Evolutionary conservation across 2,797 vertebrate genomes (phyloP), one percentile per base, ranked within the genome.

Genomic region (Nasua narica): DNA sequence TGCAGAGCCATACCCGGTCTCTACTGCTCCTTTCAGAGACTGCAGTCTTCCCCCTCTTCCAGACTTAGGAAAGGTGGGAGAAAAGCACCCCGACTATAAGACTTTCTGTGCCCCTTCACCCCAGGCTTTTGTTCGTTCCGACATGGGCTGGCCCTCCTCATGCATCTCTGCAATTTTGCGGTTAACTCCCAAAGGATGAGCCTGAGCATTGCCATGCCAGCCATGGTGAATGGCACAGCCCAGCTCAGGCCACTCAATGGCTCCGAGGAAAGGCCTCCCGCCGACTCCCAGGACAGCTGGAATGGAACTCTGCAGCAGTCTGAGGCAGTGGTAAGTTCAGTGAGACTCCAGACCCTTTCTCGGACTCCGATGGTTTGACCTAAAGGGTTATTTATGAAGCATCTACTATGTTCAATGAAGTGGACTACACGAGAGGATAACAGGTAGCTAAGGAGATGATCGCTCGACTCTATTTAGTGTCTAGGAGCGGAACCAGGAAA

Each of bases 201-300:
- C 98, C 98, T 99, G 97, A 99, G 99, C 32, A 99, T 99, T 0
- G 98, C 99, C 82, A 83, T 97, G 19, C 93, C 96, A 1, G 96
- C 91, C 1, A 98, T 97, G 95, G 97, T 97, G 54, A 97, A 97
- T 69, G 35, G 43, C 78, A 95, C 94, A 7, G 43, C 18, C 14
- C 21, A 14, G 2, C 0, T 67, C 43, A 29, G 81, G 43, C 60
- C 37, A 2, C 23, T 35, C 90, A 96, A 94, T 5, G 48, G 48
- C 32, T 96, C 97, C 35, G 15, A 14, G 15, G 90, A 83, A 23
- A 4, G 21, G 9, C 37, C 79, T 4, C 9, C 18, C 5, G 3
- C 54, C 0, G 25, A 43, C 1, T 15, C 67, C 67, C 87, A 56
- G 60, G 87, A n/a, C 29, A 7, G n/a, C 35, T 27, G 90, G 92